Evolutionary conservation across 1,140 invertebrate species (phyloP).

Genomic region (Lasioglossum albipes): DNA sequence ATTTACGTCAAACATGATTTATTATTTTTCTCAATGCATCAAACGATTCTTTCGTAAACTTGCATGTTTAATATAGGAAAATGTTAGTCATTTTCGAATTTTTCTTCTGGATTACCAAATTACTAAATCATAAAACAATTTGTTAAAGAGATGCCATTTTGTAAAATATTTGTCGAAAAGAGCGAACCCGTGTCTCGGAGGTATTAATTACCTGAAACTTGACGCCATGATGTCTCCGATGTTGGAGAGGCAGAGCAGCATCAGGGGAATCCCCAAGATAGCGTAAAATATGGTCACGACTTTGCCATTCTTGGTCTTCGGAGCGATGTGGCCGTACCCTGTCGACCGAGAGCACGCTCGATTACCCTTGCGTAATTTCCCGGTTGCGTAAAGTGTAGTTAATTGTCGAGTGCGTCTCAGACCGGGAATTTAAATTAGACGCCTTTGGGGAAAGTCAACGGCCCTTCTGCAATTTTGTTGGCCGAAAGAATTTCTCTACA

Average conservation of each 20-base stretch:
- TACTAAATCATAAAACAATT: no score
- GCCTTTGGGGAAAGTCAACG: background rate
- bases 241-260: constrained; percentile 95
- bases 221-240: constrained; percentile 98
- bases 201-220: constrained; percentile 86
- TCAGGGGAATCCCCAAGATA: constrained; percentile 95
- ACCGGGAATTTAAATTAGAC: background rate
- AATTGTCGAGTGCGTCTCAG: background rate
- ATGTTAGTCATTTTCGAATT: no score
- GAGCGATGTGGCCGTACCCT: constrained; percentile 98
- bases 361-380: constrained; percentile 34
- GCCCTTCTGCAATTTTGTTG: background rate
- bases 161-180: no score
- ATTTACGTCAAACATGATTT: no score
- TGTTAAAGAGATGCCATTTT: no score
- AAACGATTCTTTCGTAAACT: no score
- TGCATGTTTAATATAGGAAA: no score
- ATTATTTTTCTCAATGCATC: no score
- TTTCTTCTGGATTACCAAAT: no score
- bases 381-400: constrained; percentile 18
- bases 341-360: constrained; percentile 15
- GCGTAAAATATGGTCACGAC: constrained; percentile 97
- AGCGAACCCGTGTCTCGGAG: no score
- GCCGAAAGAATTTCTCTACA: background rate
- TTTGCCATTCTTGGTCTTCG: constrained; percentile 94